A percentile compares a stretch with the other conserved stretches of the same genome.
Conservation (phyloP, 2,113 vertebrate species). For the Amblyornis subalaris region DNA sequence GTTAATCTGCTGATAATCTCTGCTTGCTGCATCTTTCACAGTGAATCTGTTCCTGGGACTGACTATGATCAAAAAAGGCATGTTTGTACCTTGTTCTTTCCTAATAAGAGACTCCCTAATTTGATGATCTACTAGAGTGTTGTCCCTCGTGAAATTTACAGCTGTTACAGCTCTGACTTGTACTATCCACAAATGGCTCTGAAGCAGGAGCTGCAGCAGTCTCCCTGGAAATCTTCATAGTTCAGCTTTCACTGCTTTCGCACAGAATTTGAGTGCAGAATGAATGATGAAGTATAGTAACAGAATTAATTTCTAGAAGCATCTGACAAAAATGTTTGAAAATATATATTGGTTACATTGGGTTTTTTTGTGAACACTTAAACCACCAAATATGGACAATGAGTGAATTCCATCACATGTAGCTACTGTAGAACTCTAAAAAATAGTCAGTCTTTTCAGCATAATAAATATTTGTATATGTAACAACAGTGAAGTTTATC, state of each 20-base stretch:
- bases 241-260: background rate
- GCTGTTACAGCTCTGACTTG: background rate
- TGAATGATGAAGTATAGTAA: background rate
- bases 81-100: background rate
- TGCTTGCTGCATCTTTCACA: background rate
- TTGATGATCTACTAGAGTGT: background rate
- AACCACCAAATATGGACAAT: background rate
- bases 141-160: background rate
- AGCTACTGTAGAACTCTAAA: background rate
- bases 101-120: background rate
- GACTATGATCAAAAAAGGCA: background rate
- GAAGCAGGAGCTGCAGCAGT: background rate
- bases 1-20: background rate
- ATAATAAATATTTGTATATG: background rate
- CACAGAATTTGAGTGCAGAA: background rate
- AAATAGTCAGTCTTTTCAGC: background rate
- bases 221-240: background rate
- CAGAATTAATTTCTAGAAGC: background rate
- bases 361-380: background rate
- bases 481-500: background rate
- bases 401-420: background rate
- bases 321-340: background rate
- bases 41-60: background rate
- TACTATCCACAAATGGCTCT: background rate
- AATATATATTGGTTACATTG: background rate